Evolutionary conservation across 2,888 invertebrate species (phyloP).

Genomic region (Drosophila cognata): DNA sequence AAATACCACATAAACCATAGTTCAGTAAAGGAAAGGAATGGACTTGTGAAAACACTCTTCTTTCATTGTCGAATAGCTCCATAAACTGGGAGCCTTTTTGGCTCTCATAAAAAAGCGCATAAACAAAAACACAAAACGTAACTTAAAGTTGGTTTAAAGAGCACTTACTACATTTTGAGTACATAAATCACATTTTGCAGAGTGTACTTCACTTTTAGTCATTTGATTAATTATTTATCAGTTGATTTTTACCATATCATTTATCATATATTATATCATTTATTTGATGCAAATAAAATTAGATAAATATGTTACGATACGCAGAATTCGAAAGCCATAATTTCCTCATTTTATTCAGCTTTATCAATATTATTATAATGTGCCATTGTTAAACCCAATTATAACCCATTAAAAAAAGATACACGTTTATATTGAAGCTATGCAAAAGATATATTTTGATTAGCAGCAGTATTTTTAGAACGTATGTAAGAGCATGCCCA

Average conservation of each 20-base stretch:
- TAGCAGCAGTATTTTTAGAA: neutral
- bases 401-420: neutral
- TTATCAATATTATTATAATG: neutral
- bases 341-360: neutral
- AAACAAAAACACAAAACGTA: conserved; percentile 2
- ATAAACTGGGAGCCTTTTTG: conserved; percentile 16
- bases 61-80: conserved; percentile 23
- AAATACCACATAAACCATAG: conserved; percentile 8
- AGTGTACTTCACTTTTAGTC: neutral
- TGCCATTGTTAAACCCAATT: neutral
- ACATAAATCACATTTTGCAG: neutral
- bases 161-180: neutral
- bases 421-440: neutral
- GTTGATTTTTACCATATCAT: conserved; percentile 9
- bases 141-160: neutral
- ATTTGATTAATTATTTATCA: neutral
- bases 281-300: neutral
- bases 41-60: conserved; percentile 17
- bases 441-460: neutral
- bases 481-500: neutral
- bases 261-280: neutral
- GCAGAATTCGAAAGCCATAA: neutral
- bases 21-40: neutral
- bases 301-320: neutral
- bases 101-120: neutral